Conservation (phyloP, 2,888 invertebrate genomes). For the Luffia ferchaultella region DNA sequence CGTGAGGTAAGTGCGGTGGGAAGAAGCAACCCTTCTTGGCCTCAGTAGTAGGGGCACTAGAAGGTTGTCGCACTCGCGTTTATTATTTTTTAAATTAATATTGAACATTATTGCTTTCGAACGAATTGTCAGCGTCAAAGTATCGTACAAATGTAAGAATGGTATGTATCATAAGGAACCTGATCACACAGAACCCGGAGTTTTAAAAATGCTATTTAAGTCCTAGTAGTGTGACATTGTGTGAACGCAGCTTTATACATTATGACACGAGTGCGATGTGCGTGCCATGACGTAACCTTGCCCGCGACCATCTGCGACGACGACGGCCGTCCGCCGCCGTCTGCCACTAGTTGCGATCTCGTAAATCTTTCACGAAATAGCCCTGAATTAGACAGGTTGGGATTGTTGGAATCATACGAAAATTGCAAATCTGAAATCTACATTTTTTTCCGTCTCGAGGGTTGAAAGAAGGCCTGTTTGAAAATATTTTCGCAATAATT, state of each 20-base stretch:
- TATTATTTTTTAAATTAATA: no score
- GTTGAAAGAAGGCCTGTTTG: constrained; percentile 17
- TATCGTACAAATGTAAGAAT: no score
- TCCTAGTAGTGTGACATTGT: not conserved
- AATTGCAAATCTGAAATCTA: constrained; percentile 12
- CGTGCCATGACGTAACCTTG: constrained; percentile 32
- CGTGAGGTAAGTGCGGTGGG: no score
- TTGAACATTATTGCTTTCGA: no score
- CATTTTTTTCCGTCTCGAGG: constrained; percentile 18
- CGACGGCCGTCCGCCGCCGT: constrained; percentile 14
- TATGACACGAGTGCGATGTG: constrained; percentile 12
- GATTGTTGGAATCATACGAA: constrained; percentile 13
- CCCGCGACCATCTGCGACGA: constrained; percentile 22
- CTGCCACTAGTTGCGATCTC: constrained; percentile 18
- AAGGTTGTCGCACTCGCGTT: no score
- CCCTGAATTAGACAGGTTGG: constrained; percentile 20
- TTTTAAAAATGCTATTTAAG: not conserved
- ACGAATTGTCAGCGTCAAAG: no score
- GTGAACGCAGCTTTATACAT: not conserved
- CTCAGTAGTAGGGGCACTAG: no score
- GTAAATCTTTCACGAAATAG: constrained; percentile 16
- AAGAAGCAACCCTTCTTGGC: no score
- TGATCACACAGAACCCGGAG: no score
- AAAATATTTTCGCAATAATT: no score
- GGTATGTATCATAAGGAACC: no score